Evolutionary conservation across 2,113 vertebrate genomes (phyloP).

Genomic region (Eupsittula cactorum): DNA sequence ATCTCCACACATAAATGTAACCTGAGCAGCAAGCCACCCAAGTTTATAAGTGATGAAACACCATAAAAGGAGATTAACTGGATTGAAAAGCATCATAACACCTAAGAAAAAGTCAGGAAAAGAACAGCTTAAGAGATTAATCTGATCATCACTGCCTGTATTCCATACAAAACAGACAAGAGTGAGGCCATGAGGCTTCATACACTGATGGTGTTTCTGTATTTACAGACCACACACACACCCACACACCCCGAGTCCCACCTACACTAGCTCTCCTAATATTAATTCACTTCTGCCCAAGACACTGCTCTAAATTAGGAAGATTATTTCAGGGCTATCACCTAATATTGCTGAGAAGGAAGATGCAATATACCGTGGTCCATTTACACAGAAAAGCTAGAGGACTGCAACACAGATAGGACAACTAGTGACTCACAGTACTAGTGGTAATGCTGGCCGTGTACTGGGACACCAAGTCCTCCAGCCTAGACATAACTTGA

Average conservation of each 20-base stretch:
- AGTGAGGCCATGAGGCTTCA: not conserved
- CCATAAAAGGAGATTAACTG: not conserved
- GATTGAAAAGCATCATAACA: not conserved
- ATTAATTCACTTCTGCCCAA: not conserved
- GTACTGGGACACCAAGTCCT: not conserved
- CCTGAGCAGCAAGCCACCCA: not conserved
- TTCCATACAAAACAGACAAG: not conserved
- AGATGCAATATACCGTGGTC: accelerated
- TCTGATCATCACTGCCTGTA: not conserved
- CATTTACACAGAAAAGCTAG: not conserved
- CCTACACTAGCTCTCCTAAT: not conserved
- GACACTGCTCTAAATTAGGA: not conserved
- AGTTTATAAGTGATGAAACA: not conserved
- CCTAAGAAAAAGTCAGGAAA: not conserved
- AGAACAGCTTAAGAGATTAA: not conserved
- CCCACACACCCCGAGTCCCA: not conserved
- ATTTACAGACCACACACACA: not conserved
- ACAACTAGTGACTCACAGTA: not conserved
- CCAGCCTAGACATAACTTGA: not conserved
- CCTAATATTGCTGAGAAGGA: not conserved
- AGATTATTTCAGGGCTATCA: not conserved
- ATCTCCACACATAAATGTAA: not conserved
- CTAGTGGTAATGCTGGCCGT: not conserved
- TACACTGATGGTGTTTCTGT: not conserved
- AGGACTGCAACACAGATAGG: not conserved